A percentile compares a stretch with the other conserved stretches of the same genome.
Evolutionary conservation across 1,140 invertebrate species (phyloP).

Genomic region (Apocrypta bakeri): DNA sequence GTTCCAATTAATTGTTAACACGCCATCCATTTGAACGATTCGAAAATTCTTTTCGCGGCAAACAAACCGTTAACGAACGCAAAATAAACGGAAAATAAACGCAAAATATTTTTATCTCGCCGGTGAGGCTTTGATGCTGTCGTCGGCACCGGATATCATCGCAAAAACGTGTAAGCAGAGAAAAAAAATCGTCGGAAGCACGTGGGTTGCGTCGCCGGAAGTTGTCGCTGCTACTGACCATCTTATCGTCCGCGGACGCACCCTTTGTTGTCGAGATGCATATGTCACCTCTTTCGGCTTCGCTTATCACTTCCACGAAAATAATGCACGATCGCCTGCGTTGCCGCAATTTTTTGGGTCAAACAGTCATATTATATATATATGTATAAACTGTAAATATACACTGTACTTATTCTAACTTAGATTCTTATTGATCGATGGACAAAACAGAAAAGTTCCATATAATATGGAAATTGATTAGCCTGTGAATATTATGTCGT

Average conservation of each 20-base stretch:
- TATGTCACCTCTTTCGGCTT: constrained; percentile 5
- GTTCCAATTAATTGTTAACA: too few species aligned
- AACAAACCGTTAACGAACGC: background rate
- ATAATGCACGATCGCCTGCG: background rate
- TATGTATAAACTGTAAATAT: too few species aligned
- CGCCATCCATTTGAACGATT: too few species aligned
- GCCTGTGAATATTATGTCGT: too few species aligned
- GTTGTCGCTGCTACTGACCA: constrained; percentile 23
- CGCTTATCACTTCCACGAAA: constrained; percentile 35
- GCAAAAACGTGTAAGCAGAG: background rate
- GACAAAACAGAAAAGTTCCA: too few species aligned
- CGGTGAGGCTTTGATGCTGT: background rate
- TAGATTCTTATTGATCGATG: too few species aligned
- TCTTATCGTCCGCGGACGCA: constrained; percentile 31
- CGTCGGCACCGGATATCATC: background rate
- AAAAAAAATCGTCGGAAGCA: constrained; percentile 35
- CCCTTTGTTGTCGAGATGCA: constrained; percentile 1
- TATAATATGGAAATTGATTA: too few species aligned
- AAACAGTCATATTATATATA: too few species aligned
- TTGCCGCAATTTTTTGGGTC: background rate
- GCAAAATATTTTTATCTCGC: background rate
- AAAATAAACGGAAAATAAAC: background rate
- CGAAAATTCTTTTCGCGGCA: too few species aligned
- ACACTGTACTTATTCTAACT: too few species aligned
- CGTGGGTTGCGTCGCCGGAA: background rate